Evolutionary conservation across 2,888 invertebrate species (phyloP), one percentile per base, ranked within the genome.

Genomic region (Cacoxenus indagator): DNA sequence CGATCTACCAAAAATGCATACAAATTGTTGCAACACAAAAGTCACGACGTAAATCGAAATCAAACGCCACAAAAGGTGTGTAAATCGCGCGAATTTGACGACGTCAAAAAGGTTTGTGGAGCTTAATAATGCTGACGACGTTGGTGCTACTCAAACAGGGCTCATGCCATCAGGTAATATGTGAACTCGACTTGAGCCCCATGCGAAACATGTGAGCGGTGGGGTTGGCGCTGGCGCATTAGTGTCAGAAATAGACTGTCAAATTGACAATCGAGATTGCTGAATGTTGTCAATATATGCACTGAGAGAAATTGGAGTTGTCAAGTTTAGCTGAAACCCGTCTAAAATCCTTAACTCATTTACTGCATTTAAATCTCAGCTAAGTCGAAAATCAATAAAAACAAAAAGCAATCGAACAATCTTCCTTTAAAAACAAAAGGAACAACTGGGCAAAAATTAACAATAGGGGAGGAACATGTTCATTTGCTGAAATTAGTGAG

Each of bases 181-280:
- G 19, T 62, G 61, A 22, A 61, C 59, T 62, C 43, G 24, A 43
- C 24, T 62, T 62, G 61, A 62, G 45, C 61, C n/a, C 45, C 24
- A 4, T 14, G 61, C n/a, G 22, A 4, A 6, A 9, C 31, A 31
- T 6, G 9, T 31, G 37, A 37, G 9, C 14, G 37, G 37, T 14
- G 48, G 22, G 48, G 48, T 9, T 6, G 22, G 22, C 48, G 9
- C 17, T n/a, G 2, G 24, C 61, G 14, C 45, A 62, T 62, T 62
- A 62, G 61, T 62, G 61, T 62, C 61, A 45, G 61, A 62, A 62
- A 62, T 62, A 37, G 61, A 62, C 29, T 43, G 43, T 43, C 61
- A 62, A 62, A 62, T 37, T 43, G 11, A 17, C 45, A 43, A 26
- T 6, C 26, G 19, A 2, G 11, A 9, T 43, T 29, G 27, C 27